Percentiles rank a stretch among this genome's conserved stretches.
Evolutionary conservation across 1,140 invertebrate genomes (phyloP).

Genomic region (Hydropsyche tenuis): DNA sequence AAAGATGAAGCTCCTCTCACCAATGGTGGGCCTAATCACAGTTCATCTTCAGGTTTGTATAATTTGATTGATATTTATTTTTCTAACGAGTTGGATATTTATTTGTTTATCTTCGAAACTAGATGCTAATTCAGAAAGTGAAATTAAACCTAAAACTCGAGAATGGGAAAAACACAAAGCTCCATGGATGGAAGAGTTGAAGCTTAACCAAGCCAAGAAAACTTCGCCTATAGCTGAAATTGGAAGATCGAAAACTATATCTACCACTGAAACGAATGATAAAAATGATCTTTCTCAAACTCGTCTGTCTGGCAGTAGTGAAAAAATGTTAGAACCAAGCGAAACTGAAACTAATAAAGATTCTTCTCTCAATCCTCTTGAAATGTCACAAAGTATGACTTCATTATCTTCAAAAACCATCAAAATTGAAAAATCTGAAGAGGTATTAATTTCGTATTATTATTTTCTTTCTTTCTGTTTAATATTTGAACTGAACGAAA

Average conservation of each 20-base stretch:
- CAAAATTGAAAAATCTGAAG: slow-evolving; percentile 57
- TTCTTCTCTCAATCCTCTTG: slow-evolving; percentile 56
- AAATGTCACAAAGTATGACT: slow-evolving; percentile 63
- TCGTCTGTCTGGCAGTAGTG: slow-evolving; percentile 41
- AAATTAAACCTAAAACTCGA: slow-evolving; percentile 60
- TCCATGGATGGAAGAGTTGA: slow-evolving; percentile 74
- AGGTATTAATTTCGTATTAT: slow-evolving; percentile 46
- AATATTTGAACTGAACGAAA: not conserved
- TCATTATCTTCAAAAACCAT: slow-evolving; percentile 60
- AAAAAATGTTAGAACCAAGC: slow-evolving; percentile 57
- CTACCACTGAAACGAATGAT: slow-evolving; percentile 50
- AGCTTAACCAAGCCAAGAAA: slow-evolving; percentile 70
- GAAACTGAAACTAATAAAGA: slow-evolving; percentile 55
- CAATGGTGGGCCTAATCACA: slow-evolving; percentile 42
- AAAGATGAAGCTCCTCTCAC: slow-evolving; percentile 58
- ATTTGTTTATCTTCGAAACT: not conserved
- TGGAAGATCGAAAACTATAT: slow-evolving; percentile 54
- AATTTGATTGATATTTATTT: not conserved
- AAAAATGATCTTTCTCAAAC: slow-evolving; percentile 46
- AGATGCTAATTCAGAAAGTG: slow-evolving; percentile 38
- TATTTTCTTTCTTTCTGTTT: not conserved
- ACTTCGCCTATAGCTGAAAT: slow-evolving; percentile 56
- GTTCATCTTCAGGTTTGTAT: slow-evolving; percentile 33
- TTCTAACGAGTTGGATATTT: not conserved
- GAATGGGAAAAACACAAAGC: slow-evolving; percentile 69